These are phyloP conservation scores for Cosmia trapezina DNA, from an alignment of 2,888 invertebrate genomes.

Conservation along the genomic window DNA sequence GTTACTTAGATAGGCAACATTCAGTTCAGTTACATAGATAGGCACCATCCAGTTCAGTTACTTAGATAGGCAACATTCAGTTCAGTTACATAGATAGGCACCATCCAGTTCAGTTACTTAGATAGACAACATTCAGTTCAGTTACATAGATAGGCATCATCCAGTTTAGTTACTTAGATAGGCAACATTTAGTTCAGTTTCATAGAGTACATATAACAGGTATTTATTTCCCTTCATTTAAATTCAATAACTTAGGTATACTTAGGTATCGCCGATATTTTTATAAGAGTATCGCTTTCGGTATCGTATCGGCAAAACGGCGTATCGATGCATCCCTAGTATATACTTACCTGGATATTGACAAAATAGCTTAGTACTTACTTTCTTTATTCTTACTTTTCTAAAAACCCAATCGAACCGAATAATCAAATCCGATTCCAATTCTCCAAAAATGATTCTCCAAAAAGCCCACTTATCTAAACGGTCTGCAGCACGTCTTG, in stretches of 20 bases:
- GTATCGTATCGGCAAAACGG: too few species aligned
- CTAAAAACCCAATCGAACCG: constrained; percentile 18
- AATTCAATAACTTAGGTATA: too few species aligned
- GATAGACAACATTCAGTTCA: not conserved
- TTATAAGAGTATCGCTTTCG: too few species aligned
- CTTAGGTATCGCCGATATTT: too few species aligned
- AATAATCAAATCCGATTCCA: constrained; percentile 47
- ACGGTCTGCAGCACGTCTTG: constrained; percentile 62
- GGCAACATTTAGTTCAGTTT: not conserved
- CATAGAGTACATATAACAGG: too few species aligned
- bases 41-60: too few species aligned
- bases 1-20: not conserved
- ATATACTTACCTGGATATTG: not conserved
- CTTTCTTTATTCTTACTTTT: not conserved
- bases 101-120: too few species aligned
- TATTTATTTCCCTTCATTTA: too few species aligned
- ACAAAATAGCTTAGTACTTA: not conserved
- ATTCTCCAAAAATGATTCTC: constrained; percentile 52
- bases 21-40: not conserved
- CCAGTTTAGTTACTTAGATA: too few species aligned
- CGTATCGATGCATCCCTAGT: too few species aligned
- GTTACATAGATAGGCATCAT: too few species aligned
- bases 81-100: not conserved
- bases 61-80: not conserved
- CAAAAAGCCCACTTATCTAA: constrained; percentile 50